phyloP scores from a whole-genome alignment of 1,140 invertebrate genomes.

The Ips nitidus region DNA sequence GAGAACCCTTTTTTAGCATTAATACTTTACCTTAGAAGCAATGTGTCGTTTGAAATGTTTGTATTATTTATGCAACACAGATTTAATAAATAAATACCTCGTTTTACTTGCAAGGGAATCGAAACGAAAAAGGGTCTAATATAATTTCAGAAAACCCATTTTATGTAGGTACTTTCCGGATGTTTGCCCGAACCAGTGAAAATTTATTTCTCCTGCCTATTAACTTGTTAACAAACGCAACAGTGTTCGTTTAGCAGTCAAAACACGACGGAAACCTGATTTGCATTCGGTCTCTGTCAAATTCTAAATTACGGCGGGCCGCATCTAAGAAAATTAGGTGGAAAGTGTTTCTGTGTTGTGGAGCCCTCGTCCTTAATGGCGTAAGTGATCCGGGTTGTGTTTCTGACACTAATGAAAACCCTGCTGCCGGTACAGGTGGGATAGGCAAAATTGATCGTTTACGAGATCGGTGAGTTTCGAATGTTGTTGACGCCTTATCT shows the following conservation, averaged over 20 bases:
- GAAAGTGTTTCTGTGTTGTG: slow-evolving; percentile 24
- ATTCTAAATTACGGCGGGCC: slow-evolving; percentile 24
- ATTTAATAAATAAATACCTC: no score
- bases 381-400: slow-evolving; percentile 30
- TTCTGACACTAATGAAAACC: slow-evolving; percentile 29
- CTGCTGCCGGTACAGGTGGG: slow-evolving; percentile 19
- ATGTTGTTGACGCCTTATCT: no score
- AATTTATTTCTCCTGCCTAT: slow-evolving; percentile 9
- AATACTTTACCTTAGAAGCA: no score
- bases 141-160: no score
- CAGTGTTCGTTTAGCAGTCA: slow-evolving; percentile 13
- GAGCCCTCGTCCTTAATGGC: slow-evolving; percentile 16
- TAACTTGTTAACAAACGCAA: slow-evolving; percentile 26
- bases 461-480: background rate
- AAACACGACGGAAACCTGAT: slow-evolving; percentile 20
- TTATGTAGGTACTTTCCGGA: no score
- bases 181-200: no score
- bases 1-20: no score
- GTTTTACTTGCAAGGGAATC: no score
- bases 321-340: slow-evolving; percentile 26
- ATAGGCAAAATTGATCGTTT: slow-evolving; percentile 17
- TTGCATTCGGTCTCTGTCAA: slow-evolving; percentile 26
- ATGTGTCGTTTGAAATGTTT: no score
- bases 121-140: no score
- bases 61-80: no score